Evolutionary conservation across 2,797 vertebrate species (phyloP), one percentile per base, ranked within the genome.

Genomic region (Tangara arthus): DNA sequence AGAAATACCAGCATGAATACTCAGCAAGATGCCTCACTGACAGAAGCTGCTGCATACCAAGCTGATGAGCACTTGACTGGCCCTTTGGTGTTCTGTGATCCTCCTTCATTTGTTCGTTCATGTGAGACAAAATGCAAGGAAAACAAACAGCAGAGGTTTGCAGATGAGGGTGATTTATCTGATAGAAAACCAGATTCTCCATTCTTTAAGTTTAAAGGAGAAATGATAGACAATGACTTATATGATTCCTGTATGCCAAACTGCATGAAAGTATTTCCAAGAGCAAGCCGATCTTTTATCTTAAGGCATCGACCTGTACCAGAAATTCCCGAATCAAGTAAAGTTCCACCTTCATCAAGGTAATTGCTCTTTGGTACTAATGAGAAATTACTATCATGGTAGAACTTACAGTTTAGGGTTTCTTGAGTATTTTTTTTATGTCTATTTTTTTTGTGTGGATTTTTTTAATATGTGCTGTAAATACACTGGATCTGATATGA

Each of bases 261-360:
- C 53, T 56, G 89, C 12, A 66, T 32, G 22, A 97, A 96, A 66
- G 94, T 90, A 61, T 93, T 96, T 55, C 97, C 98, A n/a, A 95
- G 97, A 91, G 88, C 93, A 49, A 97, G 95, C 65, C 97, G 98
- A 4, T 99, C 99, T 85, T 99, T 98, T 87, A 97, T 98, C 41
- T 97, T 99, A 82, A 98, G 98, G 69, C 99, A 99, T 95, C 98
- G 99, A 27, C 99, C 99, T 15, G 99, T 99, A 16, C 99, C 99
- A 27, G 97, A 99, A 81, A 98, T 99, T 86, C 99, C 99, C 0
- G 93, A 76, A 46, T 95, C 85, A 57, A 87, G 68, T 34, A 50
- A 93, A 60, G 90, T 82, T 82, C 93, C 95, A 8, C n/a, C 86
- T 87, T 97, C 95, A 46, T 96, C 97, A 81, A 98, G 99, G 99